Conservation (phyloP, 2,888 invertebrate genomes). For the Pomacea canaliculata region DNA sequence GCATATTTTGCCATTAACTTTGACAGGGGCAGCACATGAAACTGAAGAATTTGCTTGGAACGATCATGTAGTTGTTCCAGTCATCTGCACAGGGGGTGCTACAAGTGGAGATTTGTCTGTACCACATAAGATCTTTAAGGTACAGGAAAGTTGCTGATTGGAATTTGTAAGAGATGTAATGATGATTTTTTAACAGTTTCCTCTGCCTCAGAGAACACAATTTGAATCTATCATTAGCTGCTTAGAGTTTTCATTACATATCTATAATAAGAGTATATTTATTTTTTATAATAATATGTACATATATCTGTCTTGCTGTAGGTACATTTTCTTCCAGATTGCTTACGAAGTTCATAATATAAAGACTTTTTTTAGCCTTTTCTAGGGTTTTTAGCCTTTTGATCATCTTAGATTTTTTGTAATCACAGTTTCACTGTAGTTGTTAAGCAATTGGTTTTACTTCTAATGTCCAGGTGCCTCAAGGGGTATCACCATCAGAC, state of each 20-base stretch:
- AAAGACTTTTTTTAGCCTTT: background rate
- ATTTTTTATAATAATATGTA: too few relatives aligned
- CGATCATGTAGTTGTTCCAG: constrained; percentile 66
- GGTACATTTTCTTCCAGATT: too few relatives aligned
- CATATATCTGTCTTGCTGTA: too few relatives aligned
- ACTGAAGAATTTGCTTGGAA: constrained; percentile 68
- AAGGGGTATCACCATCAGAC: constrained; percentile 50
- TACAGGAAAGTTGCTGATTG: constrained; percentile 13
- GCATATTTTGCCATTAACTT: too few relatives aligned
- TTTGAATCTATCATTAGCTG: too few relatives aligned
- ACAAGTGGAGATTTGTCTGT: constrained; percentile 55
- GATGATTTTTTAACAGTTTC: background rate
- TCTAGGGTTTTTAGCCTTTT: background rate
- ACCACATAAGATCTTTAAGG: constrained; percentile 55
- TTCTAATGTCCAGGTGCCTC: constrained; percentile 42
- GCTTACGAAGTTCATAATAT: too few relatives aligned
- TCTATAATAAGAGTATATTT: too few relatives aligned
- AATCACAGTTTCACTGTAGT: background rate
- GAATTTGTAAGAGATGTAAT: background rate
- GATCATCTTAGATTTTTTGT: too few relatives aligned
- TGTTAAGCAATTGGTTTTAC: background rate
- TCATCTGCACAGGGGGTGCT: constrained; percentile 61
- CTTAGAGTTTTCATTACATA: too few relatives aligned
- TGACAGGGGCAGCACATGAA: constrained; percentile 61
- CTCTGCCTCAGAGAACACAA: background rate